Conservation (phyloP, 2,797 vertebrate species). For the Sciurus vulgaris region DNA sequence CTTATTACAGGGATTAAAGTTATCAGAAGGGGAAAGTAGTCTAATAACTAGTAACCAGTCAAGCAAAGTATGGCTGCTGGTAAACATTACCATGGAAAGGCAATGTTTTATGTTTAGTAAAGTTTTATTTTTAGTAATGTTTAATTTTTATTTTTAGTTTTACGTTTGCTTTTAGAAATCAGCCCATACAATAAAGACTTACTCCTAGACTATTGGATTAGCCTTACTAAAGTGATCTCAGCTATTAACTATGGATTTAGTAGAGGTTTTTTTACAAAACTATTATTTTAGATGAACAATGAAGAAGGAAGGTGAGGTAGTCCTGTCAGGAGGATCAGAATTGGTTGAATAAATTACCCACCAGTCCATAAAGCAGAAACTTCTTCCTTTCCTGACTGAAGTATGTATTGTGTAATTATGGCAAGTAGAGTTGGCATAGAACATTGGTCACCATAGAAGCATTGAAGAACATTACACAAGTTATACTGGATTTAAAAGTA, state of each 20-base stretch:
- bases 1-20: background rate
- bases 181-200: background rate
- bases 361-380: background rate
- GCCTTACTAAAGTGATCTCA: background rate
- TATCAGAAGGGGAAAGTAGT: background rate
- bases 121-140: too few species aligned
- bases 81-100: background rate
- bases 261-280: background rate
- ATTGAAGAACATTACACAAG: background rate
- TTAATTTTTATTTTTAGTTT: too few species aligned
- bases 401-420: rapidly evolving
- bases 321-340: background rate
- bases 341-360: background rate
- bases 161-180: background rate
- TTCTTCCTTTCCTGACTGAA: background rate
- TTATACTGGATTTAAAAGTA: background rate
- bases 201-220: background rate
- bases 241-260: background rate
- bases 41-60: background rate
- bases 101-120: too few species aligned
- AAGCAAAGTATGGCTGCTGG: background rate
- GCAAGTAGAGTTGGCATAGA: background rate
- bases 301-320: background rate
- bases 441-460: background rate
- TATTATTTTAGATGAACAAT: background rate